phyloP scores from a whole-genome alignment of 2,113 vertebrate species.

The Chamaetylas fuelleborni region DNA sequence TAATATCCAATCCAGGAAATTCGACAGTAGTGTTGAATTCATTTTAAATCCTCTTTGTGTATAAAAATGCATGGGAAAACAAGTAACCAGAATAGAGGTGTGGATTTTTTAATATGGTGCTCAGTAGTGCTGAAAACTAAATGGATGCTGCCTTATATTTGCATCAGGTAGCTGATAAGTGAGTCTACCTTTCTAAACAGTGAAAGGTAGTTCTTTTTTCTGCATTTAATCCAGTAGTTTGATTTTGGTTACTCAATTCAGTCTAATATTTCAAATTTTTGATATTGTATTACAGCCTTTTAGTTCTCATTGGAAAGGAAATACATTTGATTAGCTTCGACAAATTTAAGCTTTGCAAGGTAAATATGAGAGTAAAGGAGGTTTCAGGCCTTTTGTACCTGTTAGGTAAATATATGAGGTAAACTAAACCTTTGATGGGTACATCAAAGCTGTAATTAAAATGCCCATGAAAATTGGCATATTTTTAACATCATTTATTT shows the following conservation, averaged over 20 bases:
- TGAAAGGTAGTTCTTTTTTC: background rate
- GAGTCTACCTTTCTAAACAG: background rate
- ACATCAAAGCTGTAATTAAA: constrained; percentile 40
- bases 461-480: constrained; percentile 2
- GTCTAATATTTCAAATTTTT: background rate
- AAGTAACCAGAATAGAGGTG: background rate
- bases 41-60: background rate
- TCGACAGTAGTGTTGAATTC: background rate
- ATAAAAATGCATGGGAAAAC: background rate
- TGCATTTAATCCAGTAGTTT: background rate
- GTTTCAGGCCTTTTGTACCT: background rate
- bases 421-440: no score
- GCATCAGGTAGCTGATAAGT: background rate
- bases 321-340: background rate
- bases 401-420: background rate
- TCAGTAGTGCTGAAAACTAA: background rate
- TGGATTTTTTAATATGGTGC: background rate
- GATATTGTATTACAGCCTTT: background rate
- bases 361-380: background rate
- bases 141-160: background rate
- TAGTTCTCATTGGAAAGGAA: background rate
- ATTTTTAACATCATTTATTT: background rate
- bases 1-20: background rate
- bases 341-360: background rate
- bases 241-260: background rate